Conservation (phyloP, 2,797 vertebrate species). For the Enteromius fasciolatus region DNA sequence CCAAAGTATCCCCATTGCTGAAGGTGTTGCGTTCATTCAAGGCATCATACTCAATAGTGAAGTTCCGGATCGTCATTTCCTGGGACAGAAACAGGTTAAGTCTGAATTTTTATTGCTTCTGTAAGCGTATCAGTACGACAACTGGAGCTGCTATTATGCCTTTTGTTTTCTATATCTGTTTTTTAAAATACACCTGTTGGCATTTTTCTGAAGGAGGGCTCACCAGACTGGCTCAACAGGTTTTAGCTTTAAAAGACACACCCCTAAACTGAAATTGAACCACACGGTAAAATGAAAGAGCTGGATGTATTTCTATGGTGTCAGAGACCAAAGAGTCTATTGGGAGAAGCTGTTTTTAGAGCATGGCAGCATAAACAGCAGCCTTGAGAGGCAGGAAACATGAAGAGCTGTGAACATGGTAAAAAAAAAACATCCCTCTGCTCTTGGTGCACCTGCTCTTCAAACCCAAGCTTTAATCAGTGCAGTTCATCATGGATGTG, state of each 20-base stretch:
- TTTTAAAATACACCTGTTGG: background rate
- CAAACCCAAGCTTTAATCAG: slow-evolving; percentile 23
- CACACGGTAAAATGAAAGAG: background rate
- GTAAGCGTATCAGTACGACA: background rate
- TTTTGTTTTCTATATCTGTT: background rate
- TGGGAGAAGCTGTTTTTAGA: slow-evolving; percentile 38
- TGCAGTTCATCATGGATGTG: background rate
- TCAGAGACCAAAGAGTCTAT: background rate
- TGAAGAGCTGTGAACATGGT: background rate
- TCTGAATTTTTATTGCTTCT: background rate
- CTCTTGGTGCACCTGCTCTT: background rate
- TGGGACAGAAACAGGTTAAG: background rate
- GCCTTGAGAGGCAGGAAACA: background rate
- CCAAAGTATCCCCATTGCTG: slow-evolving; percentile 70
- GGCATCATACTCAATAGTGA: slow-evolving; percentile 72
- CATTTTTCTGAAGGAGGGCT: background rate
- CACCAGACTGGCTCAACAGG: slow-evolving; percentile 21
- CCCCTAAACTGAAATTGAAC: background rate
- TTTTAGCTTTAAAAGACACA: slow-evolving; percentile 1
- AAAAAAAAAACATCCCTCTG: slow-evolving; percentile 1
- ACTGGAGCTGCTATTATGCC: background rate
- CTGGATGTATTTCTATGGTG: background rate
- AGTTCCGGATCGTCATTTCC: slow-evolving; percentile 63
- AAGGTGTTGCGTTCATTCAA: slow-evolving; percentile 72
- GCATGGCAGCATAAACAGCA: background rate